Base-by-base conservation (phyloP, 1,140 invertebrate species). In the Whitmania pigra region DNA sequence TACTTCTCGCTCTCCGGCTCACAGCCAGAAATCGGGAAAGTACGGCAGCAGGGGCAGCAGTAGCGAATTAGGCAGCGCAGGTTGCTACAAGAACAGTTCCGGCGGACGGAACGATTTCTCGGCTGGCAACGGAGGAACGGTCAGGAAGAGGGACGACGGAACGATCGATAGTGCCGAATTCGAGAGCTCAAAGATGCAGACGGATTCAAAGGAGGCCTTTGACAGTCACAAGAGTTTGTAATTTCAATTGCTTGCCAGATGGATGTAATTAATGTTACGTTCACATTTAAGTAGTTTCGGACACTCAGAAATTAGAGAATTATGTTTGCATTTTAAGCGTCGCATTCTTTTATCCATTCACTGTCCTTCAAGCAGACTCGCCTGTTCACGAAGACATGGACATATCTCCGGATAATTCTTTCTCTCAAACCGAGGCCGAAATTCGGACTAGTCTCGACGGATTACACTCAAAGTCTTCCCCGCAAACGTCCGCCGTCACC, bases 351-450 rank as follows among this genome's bases (percentile, higher is more conserved):
- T 49, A 49, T 49, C 9, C 0, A 0, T 17, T 49, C 13, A 17
- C 9, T 7, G 43, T 13, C 9, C 43, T 49, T 49, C 43, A 11
- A 49, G 2, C 15, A 76, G 81, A 81, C 68, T 77, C 78, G 22
- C 78, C 80, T 17, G 49, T 73, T 75, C 75, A 80, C 72, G 87
- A 89, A 77, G 89, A 91, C 78, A 91, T 91, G 89, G 90, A 92
- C 76, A 90, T 91, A 71, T 91, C 89, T 72, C 88, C 89, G n/a
- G 88, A 88, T 74, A 89, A 63, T 63, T 63, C 57, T 11, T 63
- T 89, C 72, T 74, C 76, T 4, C 78, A 77, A 67, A 76, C 77
- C 2, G 75, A 73, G 71, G 29, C 11, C 15, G 57, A 63, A 22
- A 31, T 7, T 3, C 7, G 29, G 22, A 31, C 57, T 63, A 63